Conservation (phyloP, 2,113 vertebrate genomes). For the Hypocryptadius cinnamomeus region DNA sequence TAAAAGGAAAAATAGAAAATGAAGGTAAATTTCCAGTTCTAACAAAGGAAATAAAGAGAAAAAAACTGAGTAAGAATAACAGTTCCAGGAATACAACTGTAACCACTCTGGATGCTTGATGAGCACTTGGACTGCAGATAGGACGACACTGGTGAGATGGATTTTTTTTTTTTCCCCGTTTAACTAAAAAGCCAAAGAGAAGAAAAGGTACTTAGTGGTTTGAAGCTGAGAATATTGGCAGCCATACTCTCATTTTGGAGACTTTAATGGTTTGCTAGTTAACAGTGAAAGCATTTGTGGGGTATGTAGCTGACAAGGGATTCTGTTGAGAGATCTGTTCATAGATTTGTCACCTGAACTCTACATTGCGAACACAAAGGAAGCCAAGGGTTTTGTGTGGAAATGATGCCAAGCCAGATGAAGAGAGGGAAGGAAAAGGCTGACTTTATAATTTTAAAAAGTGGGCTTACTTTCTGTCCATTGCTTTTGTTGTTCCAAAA, state of each 20-base stretch:
- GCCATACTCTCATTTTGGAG: neutral
- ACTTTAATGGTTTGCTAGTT: conserved; percentile 10
- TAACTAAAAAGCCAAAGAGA: neutral
- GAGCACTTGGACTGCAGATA: neutral
- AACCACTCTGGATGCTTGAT: neutral
- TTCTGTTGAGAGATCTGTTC: neutral
- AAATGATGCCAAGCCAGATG: neutral
- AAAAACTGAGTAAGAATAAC: neutral
- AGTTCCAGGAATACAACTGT: neutral
- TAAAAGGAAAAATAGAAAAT: neutral
- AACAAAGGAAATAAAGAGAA: neutral
- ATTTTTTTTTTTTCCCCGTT: neutral
- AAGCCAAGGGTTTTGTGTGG: neutral
- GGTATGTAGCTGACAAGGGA: neutral
- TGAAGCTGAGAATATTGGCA: conserved; percentile 30
- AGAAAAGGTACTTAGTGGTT: conserved; percentile 11
- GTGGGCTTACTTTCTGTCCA: neutral
- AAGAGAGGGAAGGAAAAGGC: neutral
- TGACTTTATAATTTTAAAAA: neutral
- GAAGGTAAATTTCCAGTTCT: neutral
- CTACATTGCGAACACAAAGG: neutral
- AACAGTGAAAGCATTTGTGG: conserved; percentile 4
- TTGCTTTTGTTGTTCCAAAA: neutral
- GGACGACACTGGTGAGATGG: neutral
- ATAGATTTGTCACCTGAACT: neutral